Evolutionary conservation across 2,888 invertebrate species (phyloP), one percentile per base, ranked within the genome.

Genomic region (Amphipyra tragopoginis): DNA sequence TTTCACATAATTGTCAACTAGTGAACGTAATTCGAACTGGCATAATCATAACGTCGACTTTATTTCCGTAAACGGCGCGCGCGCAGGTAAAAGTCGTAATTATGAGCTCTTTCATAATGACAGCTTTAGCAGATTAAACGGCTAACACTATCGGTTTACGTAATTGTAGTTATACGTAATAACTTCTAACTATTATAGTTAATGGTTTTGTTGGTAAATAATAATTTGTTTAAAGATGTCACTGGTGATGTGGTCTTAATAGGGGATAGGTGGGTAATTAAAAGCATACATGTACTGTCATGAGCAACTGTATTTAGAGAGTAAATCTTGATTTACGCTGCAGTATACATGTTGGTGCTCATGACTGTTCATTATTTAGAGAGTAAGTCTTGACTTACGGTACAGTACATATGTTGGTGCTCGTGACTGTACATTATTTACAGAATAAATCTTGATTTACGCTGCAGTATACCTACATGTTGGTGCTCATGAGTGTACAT

Each of bases 81-180:
- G 67, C 67, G 67, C 70, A 63, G 61, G 79, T 78, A 78, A 78
- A 76, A 78, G 79, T 77, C 57, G 61, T 57, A 71, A 77, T 75
- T 78, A 77, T 66, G 42, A 61, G 49, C 51, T 70, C 55, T 77
- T 71, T 73, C 69, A 67, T 73, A 67, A 75, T 72, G 51, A 60
- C 56, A 39, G 44, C 55, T 61, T 50, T 48, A 21, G 50, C 40
- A 72, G 55, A 67, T 71, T 67, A 67, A 67, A 62, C 38, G 40
- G 34, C 45, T 60, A 57, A 65, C 50, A 56, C 55, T 56, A 72
- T 72, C 59, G 53, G 29, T 55, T 68, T 68, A 72, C 56, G 57
- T 68, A 68, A 72, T 71, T 54, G 63, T 42, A 48, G 50, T 58
- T 47, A 72, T 72, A 57, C 54, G 58, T 62, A 70, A 71, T 59